Percentiles rank a stretch among this genome's conserved stretches.
Evolutionary conservation across 2,888 invertebrate species (phyloP).

Genomic region (Stegana nigrithorax): DNA sequence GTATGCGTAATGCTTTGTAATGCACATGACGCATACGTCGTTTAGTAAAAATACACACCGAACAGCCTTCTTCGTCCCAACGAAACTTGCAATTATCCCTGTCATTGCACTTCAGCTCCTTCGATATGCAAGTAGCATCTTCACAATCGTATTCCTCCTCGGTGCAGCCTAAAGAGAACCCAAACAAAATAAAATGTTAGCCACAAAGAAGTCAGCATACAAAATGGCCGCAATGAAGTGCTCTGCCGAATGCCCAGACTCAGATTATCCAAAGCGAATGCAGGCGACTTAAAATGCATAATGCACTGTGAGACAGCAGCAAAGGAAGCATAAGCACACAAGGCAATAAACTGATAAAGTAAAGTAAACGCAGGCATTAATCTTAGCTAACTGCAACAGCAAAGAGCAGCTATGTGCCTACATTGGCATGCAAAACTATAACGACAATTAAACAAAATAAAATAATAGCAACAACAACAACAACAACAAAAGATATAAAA

Average conservation of each 20-base stretch:
- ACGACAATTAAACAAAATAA: neutral
- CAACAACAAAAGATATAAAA: slow-evolving; percentile 33
- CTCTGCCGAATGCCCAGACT: too few species aligned
- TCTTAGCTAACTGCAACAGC: neutral
- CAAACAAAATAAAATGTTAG: slow-evolving; percentile 16
- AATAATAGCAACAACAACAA: slow-evolving; percentile 51
- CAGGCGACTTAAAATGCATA: neutral
- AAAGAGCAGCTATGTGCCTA: too few species aligned
- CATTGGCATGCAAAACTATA: neutral
- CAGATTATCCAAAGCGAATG: neutral
- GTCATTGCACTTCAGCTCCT: slow-evolving; percentile 77
- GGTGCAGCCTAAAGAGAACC: slow-evolving; percentile 38
- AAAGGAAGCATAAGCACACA: slow-evolving; percentile 32
- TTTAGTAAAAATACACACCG: slow-evolving; percentile 69
- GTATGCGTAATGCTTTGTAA: too few species aligned
- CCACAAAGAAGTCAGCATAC: neutral
- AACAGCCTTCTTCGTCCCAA: slow-evolving; percentile 78
- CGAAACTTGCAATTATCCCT: slow-evolving; percentile 84
- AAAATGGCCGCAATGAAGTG: too few species aligned
- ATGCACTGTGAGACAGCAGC: slow-evolving; percentile 19
- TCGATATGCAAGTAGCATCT: slow-evolving; percentile 86
- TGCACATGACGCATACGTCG: too few species aligned
- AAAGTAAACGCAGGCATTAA: neutral
- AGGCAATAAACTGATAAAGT: slow-evolving; percentile 34
- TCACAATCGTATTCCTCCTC: slow-evolving; percentile 84